Conservation (phyloP, 2,797 vertebrate species). For the Morelia viridis region DNA sequence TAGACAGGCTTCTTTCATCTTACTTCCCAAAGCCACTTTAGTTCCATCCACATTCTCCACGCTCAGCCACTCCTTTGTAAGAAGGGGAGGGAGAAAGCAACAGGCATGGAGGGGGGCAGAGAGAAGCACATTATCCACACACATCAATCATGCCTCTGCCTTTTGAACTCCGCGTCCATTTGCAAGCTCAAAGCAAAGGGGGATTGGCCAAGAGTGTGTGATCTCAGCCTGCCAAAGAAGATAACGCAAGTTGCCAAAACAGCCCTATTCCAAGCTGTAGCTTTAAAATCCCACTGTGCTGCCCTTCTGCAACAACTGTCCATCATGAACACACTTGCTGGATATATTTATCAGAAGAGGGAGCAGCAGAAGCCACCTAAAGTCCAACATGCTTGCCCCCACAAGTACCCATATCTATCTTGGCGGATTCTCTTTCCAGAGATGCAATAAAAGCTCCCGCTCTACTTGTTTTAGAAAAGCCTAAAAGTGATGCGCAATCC, state of each 20-base stretch:
- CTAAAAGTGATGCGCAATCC: neutral
- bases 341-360: constrained; percentile 1
- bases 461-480: neutral
- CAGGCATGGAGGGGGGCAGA: neutral
- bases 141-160: constrained; percentile 12
- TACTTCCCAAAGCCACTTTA: neutral
- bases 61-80: neutral
- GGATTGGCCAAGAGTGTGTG: constrained; percentile 39
- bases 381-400: neutral
- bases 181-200: constrained; percentile 20
- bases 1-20: neutral
- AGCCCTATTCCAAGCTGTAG: constrained; percentile 17
- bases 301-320: constrained; percentile 6
- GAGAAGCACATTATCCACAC: neutral
- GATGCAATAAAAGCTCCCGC: neutral
- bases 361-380: neutral
- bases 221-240: constrained; percentile 48
- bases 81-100: neutral
- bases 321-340: neutral
- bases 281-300: constrained; percentile 40
- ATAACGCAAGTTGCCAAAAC: constrained; percentile 45
- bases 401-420: neutral
- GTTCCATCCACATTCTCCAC: neutral
- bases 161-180: neutral
- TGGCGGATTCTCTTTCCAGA: neutral